phyloP scores from a whole-genome alignment of 2,797 vertebrate genomes.

The Dryobates pubescens region DNA sequence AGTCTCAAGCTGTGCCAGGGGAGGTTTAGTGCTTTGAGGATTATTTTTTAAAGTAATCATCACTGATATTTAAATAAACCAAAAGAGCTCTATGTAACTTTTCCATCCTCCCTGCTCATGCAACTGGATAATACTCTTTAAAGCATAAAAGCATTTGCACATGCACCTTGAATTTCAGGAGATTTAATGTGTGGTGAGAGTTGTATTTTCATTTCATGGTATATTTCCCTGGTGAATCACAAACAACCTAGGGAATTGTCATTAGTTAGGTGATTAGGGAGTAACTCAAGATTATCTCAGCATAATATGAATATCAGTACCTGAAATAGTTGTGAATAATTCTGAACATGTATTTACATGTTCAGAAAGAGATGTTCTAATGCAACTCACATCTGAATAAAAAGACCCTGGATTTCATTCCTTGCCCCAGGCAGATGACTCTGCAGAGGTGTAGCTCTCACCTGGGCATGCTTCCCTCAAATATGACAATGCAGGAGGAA shows the following conservation, averaged over 20 bases:
- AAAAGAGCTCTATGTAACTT: neutral
- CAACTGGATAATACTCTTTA: neutral
- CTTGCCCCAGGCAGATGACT: neutral
- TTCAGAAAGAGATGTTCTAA: neutral
- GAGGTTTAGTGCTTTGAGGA: neutral
- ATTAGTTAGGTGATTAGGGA: conserved; percentile 8
- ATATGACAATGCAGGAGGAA: rapidly evolving
- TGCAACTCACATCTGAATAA: neutral
- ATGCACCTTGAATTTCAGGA: neutral
- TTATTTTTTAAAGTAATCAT: neutral
- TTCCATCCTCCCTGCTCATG: neutral
- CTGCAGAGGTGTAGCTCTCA: neutral
- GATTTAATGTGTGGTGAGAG: neutral
- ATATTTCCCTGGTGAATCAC: conserved; percentile 1
- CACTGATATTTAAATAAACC: neutral
- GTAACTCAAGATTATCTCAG: neutral
- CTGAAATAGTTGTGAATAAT: neutral
- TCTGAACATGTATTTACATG: neutral
- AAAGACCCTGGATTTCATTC: neutral
- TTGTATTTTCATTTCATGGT: conserved; percentile 33
- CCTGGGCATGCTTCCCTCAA: neutral
- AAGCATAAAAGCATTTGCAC: neutral
- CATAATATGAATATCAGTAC: neutral
- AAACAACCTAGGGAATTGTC: neutral
- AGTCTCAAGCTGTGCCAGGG: too few species aligned